Evolutionary conservation across 2,888 invertebrate species (phyloP), one percentile per base, ranked within the genome.

Genomic region (Ferrisia virgata): DNA sequence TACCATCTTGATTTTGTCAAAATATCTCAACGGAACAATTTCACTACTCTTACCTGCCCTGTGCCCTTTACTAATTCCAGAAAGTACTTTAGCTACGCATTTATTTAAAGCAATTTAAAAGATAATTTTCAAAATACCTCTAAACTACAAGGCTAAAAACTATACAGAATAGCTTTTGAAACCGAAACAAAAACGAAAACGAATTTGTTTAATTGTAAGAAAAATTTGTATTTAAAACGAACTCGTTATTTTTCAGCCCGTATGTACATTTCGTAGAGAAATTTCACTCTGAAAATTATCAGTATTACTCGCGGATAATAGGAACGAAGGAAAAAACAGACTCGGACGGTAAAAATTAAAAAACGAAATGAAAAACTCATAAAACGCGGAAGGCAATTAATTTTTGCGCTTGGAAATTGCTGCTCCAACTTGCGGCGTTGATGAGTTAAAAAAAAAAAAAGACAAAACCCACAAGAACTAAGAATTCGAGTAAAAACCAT

Each of bases 391-490:
- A 76, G 72, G 33, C 72, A 76, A 76, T 76, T 76, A 76, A 76
- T 76, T 76, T 76, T 76, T 36, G 72, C n/a, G 72, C 64, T 64
- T 64, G 28, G 36, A 76, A 76, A 76, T 76, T 76, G 72, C 72
- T 36, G 72, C 72, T 76, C 72, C 72, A 36, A 18, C 72, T 76
- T 76, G 72, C 72, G 72, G 72, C 72, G 72, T 76, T 76, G 72
- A 76, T 76, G 72, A 76, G 72, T 76, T 76, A 18, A 76, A 72
- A 33, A 76, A 76, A 76, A 36, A 36, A 76, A 76, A 76, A 36
- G 72, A 76, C 72, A 76, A 76, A 76, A 76, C 72, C 72, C 72
- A 22, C 72, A 76, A 76, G 72, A 76, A 36, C 72, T 76, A 76
- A 36, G 72, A 76, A 76, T 76, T 76, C 72, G 22, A 76, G 72